Base-by-base conservation (phyloP, 35 echinoderm and acorn worm genomes). In the Hemicentrotus pulcherrimus region DNA sequence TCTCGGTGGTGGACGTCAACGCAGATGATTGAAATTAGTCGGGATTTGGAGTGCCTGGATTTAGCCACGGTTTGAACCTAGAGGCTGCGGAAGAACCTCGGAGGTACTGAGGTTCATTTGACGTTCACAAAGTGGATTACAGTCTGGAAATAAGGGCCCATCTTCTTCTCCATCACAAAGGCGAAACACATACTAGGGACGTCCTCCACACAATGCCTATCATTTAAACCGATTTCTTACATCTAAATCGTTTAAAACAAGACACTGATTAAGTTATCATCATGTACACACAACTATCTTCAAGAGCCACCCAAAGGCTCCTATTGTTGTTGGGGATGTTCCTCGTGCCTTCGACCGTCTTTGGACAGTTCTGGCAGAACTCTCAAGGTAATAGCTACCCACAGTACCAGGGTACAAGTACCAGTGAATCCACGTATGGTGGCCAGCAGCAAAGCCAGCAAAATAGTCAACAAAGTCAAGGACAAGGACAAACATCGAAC, bases 351-450 rank as follows among this genome's bases (percentile, higher is more conserved):
- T 78, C 65, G 65, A 28, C 65, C 65, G 65, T 78, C 22, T n/a
- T 78, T 78, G 65, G 65, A 24, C 65, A 78, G 65, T 78, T 78
- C 65, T 78, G 65, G 65, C 65, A 78, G 65, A 78, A 78, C 65
- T 7, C 65, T 7, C 65, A 78, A 78, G 65, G 65, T 18, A 78
- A 78, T 28, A 78, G 24, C 65, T 78, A 78, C 6, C 65, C 65
- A 28, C 65, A 78, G 65, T 78, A 78, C 65, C 65, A 78, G 65
- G 65, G 65, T 22, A 78, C 65, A n/a, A 78, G 65, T 28, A n/a
- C 65, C 22, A 78, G 65, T 78, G 65, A 78, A 22, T 78, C 65
- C 65, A 78, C 19, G 65, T 78, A 22, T 78, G 65, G 19, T 28
- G 19, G 65, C 28, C 65, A 78, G 28, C 65, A 78, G 28, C 18